Evolutionary conservation across 37 sponge, comb jelly and placozoan species (phyloP).

Genomic region (Mnemiopsis leidyi): DNA sequence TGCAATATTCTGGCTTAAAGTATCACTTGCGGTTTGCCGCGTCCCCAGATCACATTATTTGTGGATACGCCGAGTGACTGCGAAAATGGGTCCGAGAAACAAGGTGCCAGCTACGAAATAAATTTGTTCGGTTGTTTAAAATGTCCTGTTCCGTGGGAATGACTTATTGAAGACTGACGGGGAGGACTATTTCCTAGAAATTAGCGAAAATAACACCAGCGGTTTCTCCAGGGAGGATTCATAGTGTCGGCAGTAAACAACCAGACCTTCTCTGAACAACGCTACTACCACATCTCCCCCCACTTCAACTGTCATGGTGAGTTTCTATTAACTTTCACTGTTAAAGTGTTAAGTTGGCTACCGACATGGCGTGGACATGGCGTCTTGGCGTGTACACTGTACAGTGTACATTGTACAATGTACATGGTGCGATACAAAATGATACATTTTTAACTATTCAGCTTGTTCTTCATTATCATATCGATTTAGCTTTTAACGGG

Average conservation of each 20-base stretch:
- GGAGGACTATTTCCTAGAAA: too few species aligned
- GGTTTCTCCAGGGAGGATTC: slow-evolving; percentile 40
- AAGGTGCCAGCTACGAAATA: neutral
- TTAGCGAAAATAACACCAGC: too few species aligned
- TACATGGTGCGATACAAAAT: too few species aligned
- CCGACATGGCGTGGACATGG: neutral
- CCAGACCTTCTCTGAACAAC: slow-evolving; percentile 39
- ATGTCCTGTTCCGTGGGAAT: too few species aligned
- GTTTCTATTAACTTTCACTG: neutral
- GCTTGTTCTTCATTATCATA: too few species aligned
- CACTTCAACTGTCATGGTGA: neutral
- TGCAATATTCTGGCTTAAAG: neutral
- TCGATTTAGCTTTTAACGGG: too few species aligned
- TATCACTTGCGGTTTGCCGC: neutral
- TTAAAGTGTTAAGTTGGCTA: neutral
- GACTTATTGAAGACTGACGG: too few species aligned
- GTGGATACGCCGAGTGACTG: neutral
- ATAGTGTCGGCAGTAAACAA: slow-evolving; percentile 54
- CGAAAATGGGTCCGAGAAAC: neutral
- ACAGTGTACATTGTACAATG: too few species aligned
- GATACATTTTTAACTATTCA: too few species aligned
- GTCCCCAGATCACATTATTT: neutral
- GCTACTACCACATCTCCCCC: slow-evolving; percentile 59
- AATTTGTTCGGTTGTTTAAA: neutral
- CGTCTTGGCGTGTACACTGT: too few species aligned